Evolutionary conservation across 2,888 invertebrate species (phyloP), one percentile per base, ranked within the genome.

Genomic region (Ectropis crepuscularia): DNA sequence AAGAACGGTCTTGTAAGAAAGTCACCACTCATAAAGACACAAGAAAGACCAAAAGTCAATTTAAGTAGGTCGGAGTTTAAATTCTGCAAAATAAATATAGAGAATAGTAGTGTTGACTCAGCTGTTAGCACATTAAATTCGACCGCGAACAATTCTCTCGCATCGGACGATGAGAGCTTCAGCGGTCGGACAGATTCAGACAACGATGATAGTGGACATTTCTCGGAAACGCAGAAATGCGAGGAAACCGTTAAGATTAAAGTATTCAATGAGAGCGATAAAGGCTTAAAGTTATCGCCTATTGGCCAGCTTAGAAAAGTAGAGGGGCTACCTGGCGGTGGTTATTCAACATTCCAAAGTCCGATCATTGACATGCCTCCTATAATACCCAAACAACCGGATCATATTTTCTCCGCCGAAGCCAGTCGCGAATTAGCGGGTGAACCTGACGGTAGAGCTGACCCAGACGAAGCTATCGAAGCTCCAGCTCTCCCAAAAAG

Each of bases 391-490:
- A 92, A 92, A 78, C 84, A 86, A 67, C 72, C 84, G 47, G 91
- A 91, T 70, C 80, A 80, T 65, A 79, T 93, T 55, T 93, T 93
- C 78, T 92, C 93, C 9, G 89, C 90, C n/a, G 93, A 93, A 78
- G 95, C 95, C 54, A 96, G 96, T 80, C 93, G 97, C 38, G 97
- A 97, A 78, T 88, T 96, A 71, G 97, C 97, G 7, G 97, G 97
- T 7, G 97, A 97, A 77, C 97, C 97, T 0, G 97, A 97, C 77
- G 97, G 97, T n/a, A 94, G 96, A 74, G 97, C 97, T 10, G 97
- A 97, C 86, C 96, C 96, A 0, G 96, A 96, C 76, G 95, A 95
- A 47, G 87, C 93, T 0, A 92, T 92, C 36, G 95, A 95, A 82
- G 95, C 96, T 0, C 95, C 96, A 0, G 95, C 95, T 5, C 83